These are phyloP conservation scores for Poecilia latipinna DNA, from an alignment of 2,113 vertebrate genomes.

Conservation along the genomic window DNA sequence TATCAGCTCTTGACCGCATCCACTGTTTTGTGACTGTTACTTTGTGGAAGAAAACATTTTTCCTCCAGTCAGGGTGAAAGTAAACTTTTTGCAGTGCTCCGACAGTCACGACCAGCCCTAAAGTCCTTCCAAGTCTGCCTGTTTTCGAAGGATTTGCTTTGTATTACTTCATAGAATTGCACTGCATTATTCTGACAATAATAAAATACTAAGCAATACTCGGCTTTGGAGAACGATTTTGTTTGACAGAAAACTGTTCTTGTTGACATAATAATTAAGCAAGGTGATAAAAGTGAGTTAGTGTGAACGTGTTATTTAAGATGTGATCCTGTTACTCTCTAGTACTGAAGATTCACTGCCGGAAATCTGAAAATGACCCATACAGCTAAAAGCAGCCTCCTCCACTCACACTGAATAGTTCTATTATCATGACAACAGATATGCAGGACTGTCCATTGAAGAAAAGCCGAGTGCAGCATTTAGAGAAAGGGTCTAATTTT, in stretches of 20 bases:
- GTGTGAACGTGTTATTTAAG: constrained; percentile 1
- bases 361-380: constrained; percentile 39
- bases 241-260: constrained; percentile 32
- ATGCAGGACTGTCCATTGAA: constrained; percentile 63
- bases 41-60: constrained; percentile 19
- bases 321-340: not conserved
- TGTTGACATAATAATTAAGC: constrained; percentile 48
- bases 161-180: constrained; percentile 44
- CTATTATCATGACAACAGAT: constrained; percentile 62
- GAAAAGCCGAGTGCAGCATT: constrained; percentile 48
- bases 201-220: constrained; percentile 36
- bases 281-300: constrained; percentile 41
- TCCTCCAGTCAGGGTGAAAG: constrained; percentile 20
- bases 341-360: constrained; percentile 7
- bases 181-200: constrained; percentile 40
- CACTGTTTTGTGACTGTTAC: not conserved
- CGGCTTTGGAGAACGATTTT: constrained; percentile 41
- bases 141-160: constrained; percentile 46
- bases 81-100: not conserved
- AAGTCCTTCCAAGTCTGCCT: not conserved
- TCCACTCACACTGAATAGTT: constrained; percentile 30
- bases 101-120: not conserved
- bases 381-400: constrained; percentile 40
- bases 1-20: not conserved
- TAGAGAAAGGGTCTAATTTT: constrained; percentile 64